Base-by-base conservation (phyloP, 2,888 invertebrate genomes). In the Heliconius cydno region DNA sequence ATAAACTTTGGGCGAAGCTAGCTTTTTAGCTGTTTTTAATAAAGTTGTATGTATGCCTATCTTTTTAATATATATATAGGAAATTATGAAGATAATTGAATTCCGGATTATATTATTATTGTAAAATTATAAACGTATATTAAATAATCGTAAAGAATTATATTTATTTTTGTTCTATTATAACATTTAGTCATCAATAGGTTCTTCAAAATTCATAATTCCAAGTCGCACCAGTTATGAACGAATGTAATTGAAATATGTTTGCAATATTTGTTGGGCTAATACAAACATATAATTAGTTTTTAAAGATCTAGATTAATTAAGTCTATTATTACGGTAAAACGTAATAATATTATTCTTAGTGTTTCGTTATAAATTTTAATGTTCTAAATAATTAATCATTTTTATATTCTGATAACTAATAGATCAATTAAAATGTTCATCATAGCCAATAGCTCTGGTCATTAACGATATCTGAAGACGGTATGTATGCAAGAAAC, bases 331-430 rank as follows among this genome's bases (percentile, higher is more conserved):
- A 41, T 41, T 41, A 41, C 4, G 13, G 41, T 12, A 12, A 12
- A 12, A 41, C 3, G 41, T 41, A 41, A 41, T 12, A 12, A 41
- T 34, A 34, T 6, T 34, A 34, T 6, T 5, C 34, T 34, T 34
- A 34, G 34, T 34, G 34, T 34, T 34, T 34, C 34, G 34, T 34
- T 34, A 34, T 34, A 34, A 34, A 34, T 34, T 34, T 34, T 34
- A 4, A 34, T 34, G 6, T 34, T 34, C 6, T 34, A 22, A 52
- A 22, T 52, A 22, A 10, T 3, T 63, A 13, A 63, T 63, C 13
- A 63, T 4, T 25, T 63, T 89, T 93, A 22, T 86, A 91, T 81
- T 82, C 86, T 52, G 82, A 87, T 71, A 90, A 92, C 0, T 92
- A 92, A 5, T 60, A 92, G 4, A 87, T 92, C 65, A 87, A 86